Conservation (phyloP, 2,888 invertebrate species). For the Crepidodera aurea region DNA sequence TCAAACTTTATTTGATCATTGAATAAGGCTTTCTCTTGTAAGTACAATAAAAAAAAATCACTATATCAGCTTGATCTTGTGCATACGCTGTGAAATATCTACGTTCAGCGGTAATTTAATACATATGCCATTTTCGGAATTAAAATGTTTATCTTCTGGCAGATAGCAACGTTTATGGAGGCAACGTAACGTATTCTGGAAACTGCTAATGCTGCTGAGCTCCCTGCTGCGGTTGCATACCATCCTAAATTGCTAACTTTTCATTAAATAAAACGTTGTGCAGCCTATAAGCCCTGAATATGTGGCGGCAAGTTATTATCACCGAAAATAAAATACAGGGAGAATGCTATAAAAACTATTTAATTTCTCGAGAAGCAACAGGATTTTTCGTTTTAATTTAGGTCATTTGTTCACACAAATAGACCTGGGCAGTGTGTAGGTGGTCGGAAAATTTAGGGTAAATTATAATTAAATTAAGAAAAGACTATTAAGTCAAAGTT, state of each 20-base stretch:
- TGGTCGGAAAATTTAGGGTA: no score
- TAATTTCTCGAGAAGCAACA: no score
- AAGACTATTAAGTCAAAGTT: no score
- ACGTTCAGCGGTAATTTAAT: background rate
- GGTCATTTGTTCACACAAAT: no score
- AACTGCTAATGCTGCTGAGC: slow-evolving; percentile 7
- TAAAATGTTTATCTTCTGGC: slow-evolving; percentile 17
- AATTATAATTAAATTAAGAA: no score
- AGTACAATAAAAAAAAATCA: no score
- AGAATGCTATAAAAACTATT: background rate
- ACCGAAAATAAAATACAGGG: background rate
- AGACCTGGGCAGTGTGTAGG: no score
- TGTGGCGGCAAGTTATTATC: background rate
- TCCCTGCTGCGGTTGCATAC: slow-evolving; percentile 20
- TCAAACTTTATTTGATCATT: no score
- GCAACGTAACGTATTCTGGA: slow-evolving; percentile 19
- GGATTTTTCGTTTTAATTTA: no score
- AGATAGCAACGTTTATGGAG: background rate
- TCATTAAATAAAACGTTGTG: slow-evolving; percentile 14
- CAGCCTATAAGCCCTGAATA: background rate
- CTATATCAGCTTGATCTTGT: no score
- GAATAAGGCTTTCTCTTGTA: no score
- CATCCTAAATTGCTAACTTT: slow-evolving; percentile 23
- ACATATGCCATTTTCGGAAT: slow-evolving; percentile 8
- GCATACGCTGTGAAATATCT: background rate